Evolutionary conservation across 1,140 invertebrate species (phyloP), one percentile per base, ranked within the genome.

Genomic region (Trachelipus rathkii): DNA sequence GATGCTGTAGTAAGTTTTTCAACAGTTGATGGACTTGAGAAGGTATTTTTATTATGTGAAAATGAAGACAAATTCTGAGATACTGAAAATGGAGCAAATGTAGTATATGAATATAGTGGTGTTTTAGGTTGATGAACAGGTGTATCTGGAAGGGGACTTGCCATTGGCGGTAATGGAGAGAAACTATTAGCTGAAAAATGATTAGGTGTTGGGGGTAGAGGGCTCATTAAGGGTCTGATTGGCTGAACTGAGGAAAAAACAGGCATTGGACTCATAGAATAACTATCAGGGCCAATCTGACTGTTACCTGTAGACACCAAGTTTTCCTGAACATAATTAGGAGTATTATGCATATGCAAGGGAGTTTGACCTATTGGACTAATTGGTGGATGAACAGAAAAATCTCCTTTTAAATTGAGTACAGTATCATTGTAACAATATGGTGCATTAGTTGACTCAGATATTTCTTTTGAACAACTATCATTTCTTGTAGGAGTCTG

Each of bases 151-250:
- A 66, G 21, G 67, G 73, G 73, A 68, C 23, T 44, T 24, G 23
- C 21, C 23, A 24, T 3, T 13, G 69, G 43, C 3, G 60, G 21
- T n/a, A 71, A 23, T 2, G 23, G 69, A 71, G 69, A 71, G 13
- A 44, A 44, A 24, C 44, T 75, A 24, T n/a, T 43, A 68, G 73
- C 53, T 19, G 24, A 3, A 13, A 75, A 53, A 67, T 75, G 73
- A 67, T 23, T 44, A 43, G 73, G 73, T 13, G 73, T 75, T 43
- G 21, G 73, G 10, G 73, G 60, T 5, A 75, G 50, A 43, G 73
- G 73, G 19, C 73, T 75, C 73, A 75, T 75, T 24, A 75, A 68
- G n/a, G 50, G 50, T 15, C 19, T 60, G 11, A 60, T 60, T 15
- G 50, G 19, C 50, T 60, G 50, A 60, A 60, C 50, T 60, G 50